These are phyloP conservation scores for Pterobdella sp. DNA, from an alignment of 2,888 invertebrate genomes.

Conservation along the genomic window DNA sequence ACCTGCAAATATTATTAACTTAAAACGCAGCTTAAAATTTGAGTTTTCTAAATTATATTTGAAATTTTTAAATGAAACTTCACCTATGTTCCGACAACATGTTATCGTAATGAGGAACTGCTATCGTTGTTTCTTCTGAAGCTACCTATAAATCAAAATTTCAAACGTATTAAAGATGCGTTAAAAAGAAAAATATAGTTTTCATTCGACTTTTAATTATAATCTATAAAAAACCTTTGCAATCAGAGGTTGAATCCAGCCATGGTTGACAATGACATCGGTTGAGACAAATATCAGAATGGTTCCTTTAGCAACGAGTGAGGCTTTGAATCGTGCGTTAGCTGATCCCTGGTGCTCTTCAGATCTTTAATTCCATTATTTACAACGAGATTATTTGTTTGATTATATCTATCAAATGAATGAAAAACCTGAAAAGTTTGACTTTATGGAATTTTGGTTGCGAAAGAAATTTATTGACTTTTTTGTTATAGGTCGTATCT, in stretches of 20 bases:
- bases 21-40: neutral
- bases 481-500: conserved; percentile 16
- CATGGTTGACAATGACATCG: conserved; percentile 36
- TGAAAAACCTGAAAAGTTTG: conserved; percentile 31
- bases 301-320: conserved; percentile 34
- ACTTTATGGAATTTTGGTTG: conserved; percentile 33
- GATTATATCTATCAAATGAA: neutral
- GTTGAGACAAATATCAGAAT: conserved; percentile 36
- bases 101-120: conserved; percentile 37
- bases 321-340: conserved; percentile 36
- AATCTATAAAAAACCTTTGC: conserved; percentile 26
- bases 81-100: conserved; percentile 33
- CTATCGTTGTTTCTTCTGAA: conserved; percentile 30
- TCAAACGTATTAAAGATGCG: neutral
- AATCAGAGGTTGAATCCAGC: conserved; percentile 39
- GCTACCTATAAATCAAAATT: conserved; percentile 16
- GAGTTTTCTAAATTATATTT: neutral
- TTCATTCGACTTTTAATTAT: neutral
- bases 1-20: conserved; percentile 28
- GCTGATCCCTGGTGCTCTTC: conserved; percentile 34
- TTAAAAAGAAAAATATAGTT: neutral
- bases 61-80: no score
- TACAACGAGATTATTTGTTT: conserved; percentile 1
- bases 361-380: conserved; percentile 33
- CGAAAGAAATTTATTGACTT: conserved; percentile 33